A percentile compares a stretch with the other conserved stretches of the same genome.
Conservation (phyloP, 1,140 invertebrate genomes). For the Hyles vespertilio region DNA sequence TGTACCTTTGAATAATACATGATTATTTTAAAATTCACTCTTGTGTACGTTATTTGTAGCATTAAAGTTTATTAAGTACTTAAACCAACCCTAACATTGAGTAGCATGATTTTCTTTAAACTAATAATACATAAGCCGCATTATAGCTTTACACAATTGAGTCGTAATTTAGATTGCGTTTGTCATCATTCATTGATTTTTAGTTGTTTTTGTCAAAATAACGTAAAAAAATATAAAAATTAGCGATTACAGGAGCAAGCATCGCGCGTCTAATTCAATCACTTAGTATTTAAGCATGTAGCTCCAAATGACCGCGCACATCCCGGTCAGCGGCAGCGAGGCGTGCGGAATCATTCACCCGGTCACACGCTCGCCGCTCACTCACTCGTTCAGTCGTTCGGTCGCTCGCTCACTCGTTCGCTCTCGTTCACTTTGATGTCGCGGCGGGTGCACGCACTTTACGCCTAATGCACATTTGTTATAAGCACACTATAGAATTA, state of each 20-base stretch:
- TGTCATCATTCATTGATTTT: no score
- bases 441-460: constrained; percentile 30
- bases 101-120: no score
- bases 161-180: no score
- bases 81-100: no score
- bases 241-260: not conserved
- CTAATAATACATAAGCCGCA: no score
- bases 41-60: no score
- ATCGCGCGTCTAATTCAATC: constrained; percentile 16
- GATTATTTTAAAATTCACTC: no score
- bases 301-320: constrained; percentile 29
- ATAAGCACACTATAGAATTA: constrained; percentile 35
- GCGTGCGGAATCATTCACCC: constrained; percentile 47
- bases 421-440: constrained; percentile 59
- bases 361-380: constrained; percentile 32
- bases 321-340: constrained; percentile 44
- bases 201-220: no score
- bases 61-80: no score
- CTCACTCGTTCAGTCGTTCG: constrained; percentile 44
- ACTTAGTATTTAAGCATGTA: constrained; percentile 16
- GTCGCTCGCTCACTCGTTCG: constrained; percentile 46
- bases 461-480: constrained; percentile 39
- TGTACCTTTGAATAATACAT: no score
- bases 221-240: not conserved
- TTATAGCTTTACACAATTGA: no score